phyloP scores from a whole-genome alignment of 2,888 invertebrate species.

The Frankliniella fusca region DNA sequence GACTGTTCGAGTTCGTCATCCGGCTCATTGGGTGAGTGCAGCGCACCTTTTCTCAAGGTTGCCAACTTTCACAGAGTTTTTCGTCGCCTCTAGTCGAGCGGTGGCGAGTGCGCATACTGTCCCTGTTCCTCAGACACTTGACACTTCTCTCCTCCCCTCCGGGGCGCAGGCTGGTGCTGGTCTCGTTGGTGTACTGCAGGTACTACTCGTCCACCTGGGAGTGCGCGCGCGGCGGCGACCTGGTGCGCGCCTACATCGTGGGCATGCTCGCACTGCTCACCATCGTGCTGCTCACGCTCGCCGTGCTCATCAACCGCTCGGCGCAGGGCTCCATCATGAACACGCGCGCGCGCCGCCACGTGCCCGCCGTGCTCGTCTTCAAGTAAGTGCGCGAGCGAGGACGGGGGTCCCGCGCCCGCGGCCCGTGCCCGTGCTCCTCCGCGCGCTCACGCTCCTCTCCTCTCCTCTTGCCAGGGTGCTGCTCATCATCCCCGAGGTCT shows the following conservation, averaged over 20 bases:
- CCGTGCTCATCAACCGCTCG: slow-evolving; percentile 65
- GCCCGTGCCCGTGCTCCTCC: not conserved
- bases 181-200: slow-evolving; percentile 61
- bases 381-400: slow-evolving; percentile 57
- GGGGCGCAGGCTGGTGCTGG: slow-evolving; percentile 57
- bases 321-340: slow-evolving; percentile 76
- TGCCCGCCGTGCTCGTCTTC: slow-evolving; percentile 66
- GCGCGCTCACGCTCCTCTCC: slow-evolving; percentile 25
- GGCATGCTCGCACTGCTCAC: slow-evolving; percentile 65
- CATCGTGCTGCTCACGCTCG: slow-evolving; percentile 59
- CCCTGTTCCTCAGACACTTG: too few relatives aligned
- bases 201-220: slow-evolving; percentile 64
- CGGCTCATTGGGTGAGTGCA: slow-evolving; percentile 63
- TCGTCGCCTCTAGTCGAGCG: not conserved
- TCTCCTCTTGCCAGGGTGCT: slow-evolving; percentile 57
- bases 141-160: not conserved
- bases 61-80: not conserved
- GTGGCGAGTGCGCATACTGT: too few relatives aligned
- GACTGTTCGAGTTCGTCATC: slow-evolving; percentile 69
- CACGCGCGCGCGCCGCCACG: slow-evolving; percentile 62
- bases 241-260: slow-evolving; percentile 67
- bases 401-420: too few relatives aligned
- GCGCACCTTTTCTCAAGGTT: slow-evolving; percentile 37
- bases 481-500: slow-evolving; percentile 70
- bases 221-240: slow-evolving; percentile 65